Evolutionary conservation across 2,888 invertebrate genomes (phyloP).

Genomic region (Odiellus spinosus): DNA sequence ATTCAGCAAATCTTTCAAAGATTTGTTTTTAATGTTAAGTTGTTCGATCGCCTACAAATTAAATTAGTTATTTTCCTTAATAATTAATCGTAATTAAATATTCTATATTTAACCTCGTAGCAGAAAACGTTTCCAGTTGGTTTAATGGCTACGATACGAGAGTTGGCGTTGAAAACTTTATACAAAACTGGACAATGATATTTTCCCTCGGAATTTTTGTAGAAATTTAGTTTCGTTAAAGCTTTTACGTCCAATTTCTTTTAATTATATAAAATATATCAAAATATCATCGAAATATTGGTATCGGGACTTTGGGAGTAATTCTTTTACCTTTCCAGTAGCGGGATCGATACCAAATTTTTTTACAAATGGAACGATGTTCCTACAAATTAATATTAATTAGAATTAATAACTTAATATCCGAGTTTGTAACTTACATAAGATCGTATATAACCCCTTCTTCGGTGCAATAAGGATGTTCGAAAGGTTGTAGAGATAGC

Average conservation of each 20-base stretch:
- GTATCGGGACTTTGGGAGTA: too few relatives aligned
- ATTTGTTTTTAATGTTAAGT: constrained; percentile 82
- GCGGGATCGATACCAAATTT: constrained; percentile 86
- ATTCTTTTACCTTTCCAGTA: constrained; percentile 54
- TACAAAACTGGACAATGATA: constrained; percentile 82
- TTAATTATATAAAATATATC: constrained; percentile 1
- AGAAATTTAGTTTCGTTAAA: constrained; percentile 68
- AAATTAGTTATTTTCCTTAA: constrained; percentile 4
- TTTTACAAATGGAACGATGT: constrained; percentile 69
- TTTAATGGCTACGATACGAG: constrained; percentile 76
- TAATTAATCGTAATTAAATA: background rate
- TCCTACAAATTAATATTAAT: constrained; percentile 26
- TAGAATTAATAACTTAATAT: background rate
- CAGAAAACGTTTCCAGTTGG: constrained; percentile 91
- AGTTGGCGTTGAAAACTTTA: constrained; percentile 80
- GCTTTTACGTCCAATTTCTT: constrained; percentile 63
- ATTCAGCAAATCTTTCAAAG: constrained; percentile 72
- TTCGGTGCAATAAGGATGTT: constrained; percentile 73
- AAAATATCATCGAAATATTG: constrained; percentile 2
- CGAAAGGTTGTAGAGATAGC: constrained; percentile 76
- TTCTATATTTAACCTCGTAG: constrained; percentile 43
- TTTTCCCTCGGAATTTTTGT: constrained; percentile 55
- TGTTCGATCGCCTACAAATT: constrained; percentile 64
- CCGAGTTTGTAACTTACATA: constrained; percentile 32
- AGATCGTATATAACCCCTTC: constrained; percentile 89